Evolutionary conservation across 2,113 vertebrate species (phyloP).

Genomic region (Patagioenas fasciata): DNA sequence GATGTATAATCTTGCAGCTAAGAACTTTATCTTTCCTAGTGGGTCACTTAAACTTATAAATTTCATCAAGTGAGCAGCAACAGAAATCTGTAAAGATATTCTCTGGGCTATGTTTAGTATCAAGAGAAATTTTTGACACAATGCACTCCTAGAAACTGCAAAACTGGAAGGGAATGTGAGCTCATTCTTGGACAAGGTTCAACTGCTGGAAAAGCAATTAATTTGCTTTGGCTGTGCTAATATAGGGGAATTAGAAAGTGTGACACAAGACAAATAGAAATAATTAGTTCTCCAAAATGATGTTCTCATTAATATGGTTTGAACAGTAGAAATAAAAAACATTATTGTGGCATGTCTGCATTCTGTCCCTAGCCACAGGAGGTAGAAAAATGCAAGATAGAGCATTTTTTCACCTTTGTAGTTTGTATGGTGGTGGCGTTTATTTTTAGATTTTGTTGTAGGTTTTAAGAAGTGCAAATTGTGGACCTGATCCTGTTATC

Average conservation of each 20-base stretch:
- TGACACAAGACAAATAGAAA: conserved; percentile 99
- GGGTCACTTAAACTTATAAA: conserved; percentile 96
- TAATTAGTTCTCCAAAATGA: conserved; percentile 99
- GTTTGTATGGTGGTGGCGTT: conserved; percentile 13
- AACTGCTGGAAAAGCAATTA: conserved; percentile 99
- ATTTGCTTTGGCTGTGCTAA: conserved; percentile 99
- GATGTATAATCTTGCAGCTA: conserved; percentile 99
- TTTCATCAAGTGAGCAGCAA: conserved; percentile 87
- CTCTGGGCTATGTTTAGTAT: conserved; percentile 82
- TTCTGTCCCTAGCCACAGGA: conserved; percentile 76
- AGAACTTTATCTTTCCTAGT: conserved; percentile 96
- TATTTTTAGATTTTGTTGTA: conserved; percentile 54
- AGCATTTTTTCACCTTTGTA: conserved; percentile 71
- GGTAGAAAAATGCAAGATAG: conserved; percentile 69
- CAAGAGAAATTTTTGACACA: conserved; percentile 90
- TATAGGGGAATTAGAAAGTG: conserved; percentile 99
- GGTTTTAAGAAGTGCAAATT: conserved; percentile 20
- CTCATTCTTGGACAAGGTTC: conserved; percentile 97
- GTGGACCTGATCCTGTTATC: background rate
- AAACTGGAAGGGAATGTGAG: conserved; percentile 91
- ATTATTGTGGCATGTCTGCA: conserved; percentile 86
- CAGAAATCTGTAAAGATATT: conserved; percentile 87
- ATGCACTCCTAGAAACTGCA: conserved; percentile 86
- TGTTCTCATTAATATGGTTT: conserved; percentile 98
- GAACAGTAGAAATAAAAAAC: conserved; percentile 89